Percentiles rank a stretch among this genome's conserved stretches.
Evolutionary conservation across 2,888 invertebrate species (phyloP).

Genomic region (Leucophenga montana): DNA sequence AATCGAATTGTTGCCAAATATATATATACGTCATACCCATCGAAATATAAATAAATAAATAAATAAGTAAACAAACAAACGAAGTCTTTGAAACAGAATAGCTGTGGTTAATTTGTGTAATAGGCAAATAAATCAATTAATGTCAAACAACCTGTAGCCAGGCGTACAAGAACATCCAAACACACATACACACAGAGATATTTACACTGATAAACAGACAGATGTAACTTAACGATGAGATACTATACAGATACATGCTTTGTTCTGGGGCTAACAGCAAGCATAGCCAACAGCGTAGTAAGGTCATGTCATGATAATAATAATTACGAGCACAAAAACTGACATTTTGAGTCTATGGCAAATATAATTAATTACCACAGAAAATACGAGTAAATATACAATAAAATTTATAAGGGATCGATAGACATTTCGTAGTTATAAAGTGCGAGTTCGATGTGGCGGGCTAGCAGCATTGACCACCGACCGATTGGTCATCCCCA

Average conservation of each 20-base stretch:
- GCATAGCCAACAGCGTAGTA: not conserved
- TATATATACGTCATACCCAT: not conserved
- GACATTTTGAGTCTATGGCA: conserved; percentile 63
- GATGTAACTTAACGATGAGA: not conserved
- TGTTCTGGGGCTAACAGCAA: conserved; percentile 6
- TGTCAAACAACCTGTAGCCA: conserved; percentile 68
- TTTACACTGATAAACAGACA: not conserved
- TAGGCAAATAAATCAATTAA: conserved; percentile 69
- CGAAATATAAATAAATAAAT: not conserved
- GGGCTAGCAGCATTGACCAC: not conserved
- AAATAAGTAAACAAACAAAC: no score
- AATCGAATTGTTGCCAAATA: no score
- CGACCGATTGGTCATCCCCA: no score
- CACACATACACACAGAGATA: conserved; percentile 25
- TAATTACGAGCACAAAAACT: conserved; percentile 57
- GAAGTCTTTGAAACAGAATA: conserved; percentile 40
- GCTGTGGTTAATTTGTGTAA: conserved; percentile 59
- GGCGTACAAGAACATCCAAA: conserved; percentile 35
- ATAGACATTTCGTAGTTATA: conserved; percentile 20
- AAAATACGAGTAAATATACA: conserved; percentile 56
- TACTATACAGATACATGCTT: no score
- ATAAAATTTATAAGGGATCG: conserved; percentile 56
- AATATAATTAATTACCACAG: conserved; percentile 68
- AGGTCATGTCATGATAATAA: conserved; percentile 53
- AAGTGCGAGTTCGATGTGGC: not conserved